Conservation (phyloP, 2,113 vertebrate species). For the Etia nguti region DNA sequence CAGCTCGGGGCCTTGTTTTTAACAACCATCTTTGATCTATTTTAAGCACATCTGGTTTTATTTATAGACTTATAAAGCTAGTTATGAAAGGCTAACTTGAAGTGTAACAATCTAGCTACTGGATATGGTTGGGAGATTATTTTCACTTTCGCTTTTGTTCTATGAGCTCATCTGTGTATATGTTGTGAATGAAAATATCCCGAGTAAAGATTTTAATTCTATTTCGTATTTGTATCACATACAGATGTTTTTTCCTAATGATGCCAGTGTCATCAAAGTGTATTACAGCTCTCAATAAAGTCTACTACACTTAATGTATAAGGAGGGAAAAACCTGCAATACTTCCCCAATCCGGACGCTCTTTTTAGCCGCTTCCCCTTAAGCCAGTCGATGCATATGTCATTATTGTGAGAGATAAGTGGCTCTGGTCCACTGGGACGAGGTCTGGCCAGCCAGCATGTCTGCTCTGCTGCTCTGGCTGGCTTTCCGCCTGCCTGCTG, state of each 20-base stretch:
- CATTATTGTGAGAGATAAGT: conserved; percentile 48
- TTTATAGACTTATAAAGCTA: not conserved
- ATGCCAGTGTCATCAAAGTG: not conserved
- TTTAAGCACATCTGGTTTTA: not conserved
- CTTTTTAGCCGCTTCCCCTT: conserved; percentile 7
- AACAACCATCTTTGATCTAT: not conserved
- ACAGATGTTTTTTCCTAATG: not conserved
- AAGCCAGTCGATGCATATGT: conserved; percentile 45
- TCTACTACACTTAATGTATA: not conserved
- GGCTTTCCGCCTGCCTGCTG: conserved; percentile 38
- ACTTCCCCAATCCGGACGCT: not conserved
- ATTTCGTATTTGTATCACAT: not conserved
- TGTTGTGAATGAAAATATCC: not conserved
- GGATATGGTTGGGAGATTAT: not conserved
- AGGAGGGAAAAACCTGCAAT: not conserved
- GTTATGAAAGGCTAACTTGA: not conserved
- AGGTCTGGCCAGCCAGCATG: conserved; percentile 43
- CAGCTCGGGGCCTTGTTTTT: not conserved
- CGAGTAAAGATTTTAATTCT: not conserved
- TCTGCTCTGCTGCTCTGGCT: conserved; percentile 49
- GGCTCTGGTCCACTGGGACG: conserved; percentile 47
- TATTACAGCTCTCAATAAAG: not conserved
- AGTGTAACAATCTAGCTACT: not conserved
- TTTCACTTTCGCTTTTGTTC: not conserved
- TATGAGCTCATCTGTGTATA: not conserved